phyloP scores from a whole-genome alignment of 2,797 vertebrate genomes.

The Columba guinea region DNA sequence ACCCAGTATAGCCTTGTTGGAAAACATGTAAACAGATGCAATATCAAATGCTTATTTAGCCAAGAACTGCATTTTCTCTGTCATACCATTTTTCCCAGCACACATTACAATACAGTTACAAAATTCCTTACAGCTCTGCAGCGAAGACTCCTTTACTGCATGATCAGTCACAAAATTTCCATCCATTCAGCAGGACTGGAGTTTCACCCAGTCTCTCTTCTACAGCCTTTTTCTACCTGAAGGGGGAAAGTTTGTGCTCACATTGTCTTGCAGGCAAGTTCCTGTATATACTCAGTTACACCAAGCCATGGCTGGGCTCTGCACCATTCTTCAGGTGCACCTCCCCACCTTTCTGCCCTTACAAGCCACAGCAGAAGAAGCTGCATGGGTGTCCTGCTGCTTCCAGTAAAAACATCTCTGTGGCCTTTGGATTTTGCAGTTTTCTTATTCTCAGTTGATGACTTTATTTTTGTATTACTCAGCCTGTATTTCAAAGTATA shows the following conservation, averaged over 20 bases:
- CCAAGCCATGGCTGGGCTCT: background rate
- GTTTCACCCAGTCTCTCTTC: background rate
- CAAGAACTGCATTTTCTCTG: background rate
- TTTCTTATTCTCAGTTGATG: background rate
- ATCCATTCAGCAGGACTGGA: background rate
- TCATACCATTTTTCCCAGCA: background rate
- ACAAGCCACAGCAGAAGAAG: background rate
- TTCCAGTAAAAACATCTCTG: background rate
- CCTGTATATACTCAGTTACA: background rate
- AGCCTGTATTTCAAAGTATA: background rate
- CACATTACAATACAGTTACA: background rate
- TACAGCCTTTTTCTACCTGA: background rate
- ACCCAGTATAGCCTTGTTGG: background rate
- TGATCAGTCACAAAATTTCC: background rate
- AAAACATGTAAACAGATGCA: background rate
- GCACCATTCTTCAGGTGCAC: background rate
- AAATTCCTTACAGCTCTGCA: background rate
- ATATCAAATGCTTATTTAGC: background rate
- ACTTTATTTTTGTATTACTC: background rate
- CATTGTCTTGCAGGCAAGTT: background rate
- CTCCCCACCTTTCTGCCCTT: background rate
- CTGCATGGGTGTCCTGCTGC: background rate
- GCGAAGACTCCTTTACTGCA: background rate
- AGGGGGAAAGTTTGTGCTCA: background rate
- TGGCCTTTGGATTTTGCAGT: background rate